Evolutionary conservation across 2,888 invertebrate genomes (phyloP).

Genomic region (Drosophila diplacantha): DNA sequence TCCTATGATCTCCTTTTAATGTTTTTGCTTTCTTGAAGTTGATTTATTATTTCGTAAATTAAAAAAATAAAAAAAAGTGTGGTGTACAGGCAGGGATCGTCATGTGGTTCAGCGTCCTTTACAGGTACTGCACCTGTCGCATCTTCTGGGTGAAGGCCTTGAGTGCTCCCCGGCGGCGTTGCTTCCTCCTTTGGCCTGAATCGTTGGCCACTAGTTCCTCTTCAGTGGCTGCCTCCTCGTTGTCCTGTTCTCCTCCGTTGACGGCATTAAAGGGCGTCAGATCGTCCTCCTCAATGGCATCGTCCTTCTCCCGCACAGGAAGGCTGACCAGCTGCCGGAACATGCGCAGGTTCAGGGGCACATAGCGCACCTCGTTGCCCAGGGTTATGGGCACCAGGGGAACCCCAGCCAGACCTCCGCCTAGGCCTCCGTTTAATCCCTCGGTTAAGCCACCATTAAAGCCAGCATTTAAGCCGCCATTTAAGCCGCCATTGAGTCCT

Average conservation of each 20-base stretch:
- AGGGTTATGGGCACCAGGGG: constrained; percentile 56
- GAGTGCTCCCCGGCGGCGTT: constrained; percentile 41
- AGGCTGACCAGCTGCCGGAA: constrained; percentile 36
- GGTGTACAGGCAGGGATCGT: neutral
- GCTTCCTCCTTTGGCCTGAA: constrained; percentile 37
- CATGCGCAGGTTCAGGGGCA: constrained; percentile 57
- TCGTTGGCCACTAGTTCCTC: neutral
- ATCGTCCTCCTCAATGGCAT: constrained; percentile 17
- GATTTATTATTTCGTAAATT: constrained; percentile 1
- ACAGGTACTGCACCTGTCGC: constrained; percentile 50
- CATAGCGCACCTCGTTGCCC: constrained; percentile 55
- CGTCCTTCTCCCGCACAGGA: constrained; percentile 29
- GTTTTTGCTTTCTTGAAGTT: neutral
- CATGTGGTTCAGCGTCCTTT: neutral
- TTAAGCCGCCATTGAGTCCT: neutral
- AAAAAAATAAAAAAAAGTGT: constrained; percentile 15
- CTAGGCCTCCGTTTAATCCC: neutral
- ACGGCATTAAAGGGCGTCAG: neutral
- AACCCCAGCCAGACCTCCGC: constrained; percentile 13
- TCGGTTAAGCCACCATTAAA: neutral
- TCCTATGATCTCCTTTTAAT: constrained; percentile 6
- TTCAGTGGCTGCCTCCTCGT: neutral
- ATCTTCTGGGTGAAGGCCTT: constrained; percentile 53
- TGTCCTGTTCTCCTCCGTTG: neutral
- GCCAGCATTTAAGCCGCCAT: neutral